A percentile compares a stretch with the other conserved stretches of the same genome.
Evolutionary conservation across 92 coral and sea anemone genomes (phyloP).

Genomic region (Umimayanthus chanpuru): DNA sequence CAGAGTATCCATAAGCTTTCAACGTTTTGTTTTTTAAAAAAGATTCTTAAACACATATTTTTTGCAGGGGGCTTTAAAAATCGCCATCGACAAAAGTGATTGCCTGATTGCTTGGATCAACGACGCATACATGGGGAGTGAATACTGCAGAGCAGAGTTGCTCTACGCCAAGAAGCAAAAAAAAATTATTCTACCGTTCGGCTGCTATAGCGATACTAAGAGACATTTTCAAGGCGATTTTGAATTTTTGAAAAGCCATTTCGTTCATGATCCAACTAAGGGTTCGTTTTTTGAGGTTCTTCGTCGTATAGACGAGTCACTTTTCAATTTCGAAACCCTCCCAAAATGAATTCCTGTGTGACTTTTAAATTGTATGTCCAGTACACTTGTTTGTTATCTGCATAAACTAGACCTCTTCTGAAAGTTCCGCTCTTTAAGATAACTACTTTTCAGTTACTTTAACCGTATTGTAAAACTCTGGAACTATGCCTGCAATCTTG

Average conservation of each 20-base stretch:
- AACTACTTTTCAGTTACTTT: no score
- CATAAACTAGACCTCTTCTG: no score
- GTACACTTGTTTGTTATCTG: background rate
- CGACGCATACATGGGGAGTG: conserved; percentile 65
- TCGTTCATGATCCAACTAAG: conserved; percentile 51
- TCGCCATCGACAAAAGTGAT: conserved; percentile 61
- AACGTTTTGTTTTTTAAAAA: no score
- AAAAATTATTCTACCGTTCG: conserved; percentile 72
- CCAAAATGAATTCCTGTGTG: conserved; percentile 14
- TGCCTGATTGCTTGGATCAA: conserved; percentile 78
- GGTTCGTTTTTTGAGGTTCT: conserved; percentile 74
- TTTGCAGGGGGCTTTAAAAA: conserved; percentile 48
- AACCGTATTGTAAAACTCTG: no score
- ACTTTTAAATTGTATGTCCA: background rate
- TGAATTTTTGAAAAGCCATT: conserved; percentile 45
- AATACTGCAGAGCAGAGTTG: conserved; percentile 70
- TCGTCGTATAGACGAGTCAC: conserved; percentile 66
- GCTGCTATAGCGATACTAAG: conserved; percentile 53
- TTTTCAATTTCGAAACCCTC: conserved; percentile 66
- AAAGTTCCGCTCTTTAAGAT: no score
- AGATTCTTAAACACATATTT: no score
- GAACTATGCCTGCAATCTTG: no score
- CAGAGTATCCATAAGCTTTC: no score
- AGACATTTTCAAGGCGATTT: conserved; percentile 52
- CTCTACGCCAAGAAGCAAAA: conserved; percentile 54